Conservation (phyloP, 2,888 invertebrate species). For the Hemithea aestivaria region DNA sequence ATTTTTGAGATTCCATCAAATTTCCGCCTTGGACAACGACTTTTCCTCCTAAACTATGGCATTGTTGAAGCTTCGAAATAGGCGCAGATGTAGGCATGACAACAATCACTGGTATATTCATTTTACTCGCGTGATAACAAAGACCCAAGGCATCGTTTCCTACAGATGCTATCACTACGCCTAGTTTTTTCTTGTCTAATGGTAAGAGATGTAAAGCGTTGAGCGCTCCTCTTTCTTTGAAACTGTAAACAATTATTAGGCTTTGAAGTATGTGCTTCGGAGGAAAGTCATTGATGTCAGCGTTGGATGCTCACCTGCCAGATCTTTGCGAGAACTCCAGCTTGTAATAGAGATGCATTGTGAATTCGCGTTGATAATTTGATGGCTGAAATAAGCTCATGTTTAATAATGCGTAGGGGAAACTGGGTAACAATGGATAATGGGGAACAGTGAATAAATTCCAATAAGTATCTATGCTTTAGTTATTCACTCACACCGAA, state of each 20-base stretch:
- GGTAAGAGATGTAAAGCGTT: conserved; percentile 80
- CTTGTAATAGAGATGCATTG: conserved; percentile 47
- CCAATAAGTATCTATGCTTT: too few species aligned
- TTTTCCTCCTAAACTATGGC: conserved; percentile 81
- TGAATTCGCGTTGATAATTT: conserved; percentile 46
- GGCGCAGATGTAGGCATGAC: conserved; percentile 84
- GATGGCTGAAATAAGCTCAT: conserved; percentile 41
- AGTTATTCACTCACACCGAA: too few species aligned
- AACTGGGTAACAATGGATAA: too few species aligned
- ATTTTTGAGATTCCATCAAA: conserved; percentile 79
- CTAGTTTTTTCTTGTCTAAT: conserved; percentile 77
- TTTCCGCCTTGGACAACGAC: conserved; percentile 82
- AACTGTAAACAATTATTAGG: conserved; percentile 74
- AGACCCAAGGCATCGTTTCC: conserved; percentile 86
- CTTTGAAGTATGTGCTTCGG: too few species aligned
- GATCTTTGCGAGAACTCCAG: conserved; percentile 46
- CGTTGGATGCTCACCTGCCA: conserved; percentile 43
- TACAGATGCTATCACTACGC: conserved; percentile 83
- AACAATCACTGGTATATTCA: conserved; percentile 81
- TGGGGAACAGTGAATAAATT: too few species aligned
- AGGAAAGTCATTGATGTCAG: not conserved
- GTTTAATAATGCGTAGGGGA: not conserved
- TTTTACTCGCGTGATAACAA: conserved; percentile 81
- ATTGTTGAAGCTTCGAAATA: conserved; percentile 83
- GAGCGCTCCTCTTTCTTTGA: conserved; percentile 85